Base-by-base conservation (phyloP, 2,888 invertebrate genomes). In the Catocala sponsa region DNA sequence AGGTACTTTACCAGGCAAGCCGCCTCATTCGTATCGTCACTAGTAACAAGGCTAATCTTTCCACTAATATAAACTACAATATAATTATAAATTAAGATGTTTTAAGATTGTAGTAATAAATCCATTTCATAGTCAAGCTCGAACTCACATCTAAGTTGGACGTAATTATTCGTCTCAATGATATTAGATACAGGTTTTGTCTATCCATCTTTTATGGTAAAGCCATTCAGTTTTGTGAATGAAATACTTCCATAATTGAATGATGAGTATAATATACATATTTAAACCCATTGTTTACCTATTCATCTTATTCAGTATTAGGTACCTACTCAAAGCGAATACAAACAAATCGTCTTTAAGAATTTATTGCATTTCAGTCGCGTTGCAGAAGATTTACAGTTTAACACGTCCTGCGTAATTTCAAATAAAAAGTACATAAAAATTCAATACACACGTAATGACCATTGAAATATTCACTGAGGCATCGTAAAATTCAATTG, bases 401-500 rank as follows among this genome's bases (percentile, higher is more conserved):
- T 70, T 68, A 70, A 65, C 74, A 74, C 69, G 59, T 65, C 54
- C 55, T 55, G 32, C 46, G 66, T 69, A 71, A 70, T 70, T 74
- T 79, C 67, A 78, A 79, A 82, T 74, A 81, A 83, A 81, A 79
- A 70, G 74, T 67, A 63, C 64, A 79, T 81, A 78, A 80, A 83
- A 79, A 77, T 73, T 80, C 70, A 75, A 79, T 78, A 70, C 68
- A 72, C 55, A 60, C 58, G 68, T 77, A 75, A 75, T 71, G 68
- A 71, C 75, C 74, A 69, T 77, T 75, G 74, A 78, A 75, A 80
- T 81, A 84, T 81, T 77, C 74, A 74, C 69, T 55, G 55, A 59
- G 57, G 63, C 59, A 70, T 87, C 88, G 84, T 87, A 87, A 88
- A 87, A 82, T 78, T 77, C 79, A 74, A 71, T 75, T 70, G 86